Evolutionary conservation across 2,888 invertebrate species (phyloP).

Genomic region (Tillus elongatus): DNA sequence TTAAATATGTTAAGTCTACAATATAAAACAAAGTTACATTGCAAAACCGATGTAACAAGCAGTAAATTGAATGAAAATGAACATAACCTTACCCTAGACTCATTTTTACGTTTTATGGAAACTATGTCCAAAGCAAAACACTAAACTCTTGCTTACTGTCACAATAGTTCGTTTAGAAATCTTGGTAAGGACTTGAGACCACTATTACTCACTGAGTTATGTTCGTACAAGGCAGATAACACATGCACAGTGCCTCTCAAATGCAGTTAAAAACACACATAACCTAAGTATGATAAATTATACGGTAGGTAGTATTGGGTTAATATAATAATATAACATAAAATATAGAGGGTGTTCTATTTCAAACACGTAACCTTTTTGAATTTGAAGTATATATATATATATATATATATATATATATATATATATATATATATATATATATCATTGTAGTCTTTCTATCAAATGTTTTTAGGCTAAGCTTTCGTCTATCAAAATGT

Average conservation of each 20-base stretch:
- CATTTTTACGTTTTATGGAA: constrained; percentile 3
- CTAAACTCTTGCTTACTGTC: background rate
- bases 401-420: too few species aligned
- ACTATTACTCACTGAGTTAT: background rate
- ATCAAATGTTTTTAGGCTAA: too few species aligned
- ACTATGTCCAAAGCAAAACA: constrained; percentile 3
- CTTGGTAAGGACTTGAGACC: constrained; percentile 1
- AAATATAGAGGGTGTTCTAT: too few species aligned
- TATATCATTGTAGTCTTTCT: too few species aligned
- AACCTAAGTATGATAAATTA: constrained; percentile 3
- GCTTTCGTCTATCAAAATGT: too few species aligned
- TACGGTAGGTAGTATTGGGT: constrained; percentile 2
- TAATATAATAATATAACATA: too few species aligned
- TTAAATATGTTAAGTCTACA: too few species aligned
- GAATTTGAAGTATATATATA: too few species aligned
- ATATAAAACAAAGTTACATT: constrained; percentile 1
- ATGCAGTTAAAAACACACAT: constrained; percentile 3
- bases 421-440: too few species aligned
- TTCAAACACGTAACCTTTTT: too few species aligned
- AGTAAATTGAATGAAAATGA: constrained; percentile 1
- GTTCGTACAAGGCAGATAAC: constrained; percentile 1
- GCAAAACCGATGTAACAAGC: constrained; percentile 3
- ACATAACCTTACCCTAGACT: constrained; percentile 1
- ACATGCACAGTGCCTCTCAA: constrained; percentile 2
- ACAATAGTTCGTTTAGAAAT: constrained; percentile 3